Conservation (phyloP, 1,140 invertebrate genomes). For the Rhagoletis pomonella region DNA sequence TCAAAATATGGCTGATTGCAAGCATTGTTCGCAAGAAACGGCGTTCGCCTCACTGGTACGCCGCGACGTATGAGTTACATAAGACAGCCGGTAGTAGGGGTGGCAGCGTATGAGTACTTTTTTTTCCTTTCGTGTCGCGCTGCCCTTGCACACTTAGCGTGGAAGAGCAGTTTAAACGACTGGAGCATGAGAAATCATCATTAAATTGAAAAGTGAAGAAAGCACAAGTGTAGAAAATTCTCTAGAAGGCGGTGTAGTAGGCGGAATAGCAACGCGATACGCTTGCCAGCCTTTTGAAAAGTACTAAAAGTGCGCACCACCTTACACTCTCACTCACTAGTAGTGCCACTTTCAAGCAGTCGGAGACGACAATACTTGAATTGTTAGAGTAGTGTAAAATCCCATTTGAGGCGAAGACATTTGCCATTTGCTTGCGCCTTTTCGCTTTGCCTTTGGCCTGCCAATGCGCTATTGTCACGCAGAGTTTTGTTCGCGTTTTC, state of each 20-base stretch:
- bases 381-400: slow-evolving; percentile 45
- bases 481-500: background rate
- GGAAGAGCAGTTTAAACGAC: no score
- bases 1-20: background rate
- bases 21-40: background rate
- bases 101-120: slow-evolving; percentile 7
- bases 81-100: background rate
- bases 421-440: background rate
- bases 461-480: background rate
- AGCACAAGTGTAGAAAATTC: slow-evolving; percentile 50
- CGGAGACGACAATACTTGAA: slow-evolving; percentile 4
- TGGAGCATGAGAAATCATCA: slow-evolving; percentile 61
- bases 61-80: slow-evolving; percentile 39
- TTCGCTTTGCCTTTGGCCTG: background rate
- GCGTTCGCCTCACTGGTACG: background rate
- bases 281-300: slow-evolving; percentile 31
- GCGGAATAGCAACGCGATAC: background rate
- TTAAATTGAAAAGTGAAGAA: slow-evolving; percentile 65
- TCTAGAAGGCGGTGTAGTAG: background rate
- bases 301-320: slow-evolving; percentile 16
- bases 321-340: background rate
- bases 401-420: slow-evolving; percentile 15
- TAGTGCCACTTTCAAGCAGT: background rate
- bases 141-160: background rate
- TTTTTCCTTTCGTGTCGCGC: background rate